Conservation (phyloP, 2,113 vertebrate genomes). For the Candoia aspera region DNA sequence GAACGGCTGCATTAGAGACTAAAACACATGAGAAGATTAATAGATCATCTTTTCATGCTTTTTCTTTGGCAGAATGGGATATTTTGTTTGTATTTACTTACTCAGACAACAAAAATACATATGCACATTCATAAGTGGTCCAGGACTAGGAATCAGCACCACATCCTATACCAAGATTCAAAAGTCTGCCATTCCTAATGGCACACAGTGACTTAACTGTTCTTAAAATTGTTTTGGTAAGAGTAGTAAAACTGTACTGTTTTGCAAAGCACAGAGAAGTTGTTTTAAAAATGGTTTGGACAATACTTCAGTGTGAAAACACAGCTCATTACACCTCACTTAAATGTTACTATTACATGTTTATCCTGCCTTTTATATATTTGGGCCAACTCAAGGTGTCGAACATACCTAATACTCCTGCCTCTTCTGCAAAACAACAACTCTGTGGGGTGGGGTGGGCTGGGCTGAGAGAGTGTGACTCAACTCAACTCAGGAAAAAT, state of each 20-base stretch:
- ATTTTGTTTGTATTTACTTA: neutral
- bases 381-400: neutral
- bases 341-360: neutral
- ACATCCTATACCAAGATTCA: neutral
- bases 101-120: neutral
- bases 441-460: neutral
- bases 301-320: neutral
- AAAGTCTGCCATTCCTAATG: neutral
- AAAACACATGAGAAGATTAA: neutral
- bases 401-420: neutral
- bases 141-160: neutral
- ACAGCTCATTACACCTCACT: neutral
- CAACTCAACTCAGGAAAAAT: neutral
- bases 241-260: neutral
- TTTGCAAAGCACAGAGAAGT: neutral
- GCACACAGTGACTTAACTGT: neutral
- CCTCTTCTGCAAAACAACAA: neutral
- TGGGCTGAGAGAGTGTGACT: neutral
- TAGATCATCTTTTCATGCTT: neutral
- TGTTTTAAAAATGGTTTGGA: neutral
- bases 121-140: neutral
- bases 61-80: neutral
- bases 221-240: neutral
- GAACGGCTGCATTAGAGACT: neutral
- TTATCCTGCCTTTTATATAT: neutral